Percentiles rank a stretch among this genome's conserved stretches.
phyloP scores from a whole-genome alignment of 2,888 invertebrate species.

The Thera obeliscata region DNA sequence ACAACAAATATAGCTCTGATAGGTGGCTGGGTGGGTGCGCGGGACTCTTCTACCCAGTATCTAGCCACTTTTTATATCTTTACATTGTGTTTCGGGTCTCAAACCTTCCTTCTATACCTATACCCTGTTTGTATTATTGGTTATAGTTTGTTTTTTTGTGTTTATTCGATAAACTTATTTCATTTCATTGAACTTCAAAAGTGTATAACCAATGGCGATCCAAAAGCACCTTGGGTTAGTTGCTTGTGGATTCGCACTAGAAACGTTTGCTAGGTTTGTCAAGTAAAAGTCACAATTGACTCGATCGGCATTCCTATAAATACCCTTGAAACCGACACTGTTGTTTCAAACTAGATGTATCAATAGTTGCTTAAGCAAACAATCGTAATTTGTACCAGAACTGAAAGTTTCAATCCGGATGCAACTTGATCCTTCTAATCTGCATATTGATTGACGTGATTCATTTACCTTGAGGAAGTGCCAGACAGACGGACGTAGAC shows the following conservation, averaged over 20 bases:
- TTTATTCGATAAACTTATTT: no score
- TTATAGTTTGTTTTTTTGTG: no score
- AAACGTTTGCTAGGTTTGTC: conserved; percentile 3
- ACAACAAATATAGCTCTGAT: no score
- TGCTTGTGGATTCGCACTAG: not conserved
- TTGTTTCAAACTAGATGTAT: no score
- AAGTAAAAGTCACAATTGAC: conserved; percentile 8
- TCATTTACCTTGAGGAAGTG: conserved; percentile 41
- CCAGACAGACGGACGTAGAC: conserved; percentile 32
- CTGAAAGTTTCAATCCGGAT: conserved; percentile 19
- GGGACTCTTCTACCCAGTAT: no score
- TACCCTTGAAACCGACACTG: conserved; percentile 15
- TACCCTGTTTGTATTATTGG: no score
- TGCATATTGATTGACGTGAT: conserved; percentile 41
- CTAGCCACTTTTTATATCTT: no score
- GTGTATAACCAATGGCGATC: not conserved
- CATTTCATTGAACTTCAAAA: no score
- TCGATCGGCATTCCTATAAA: conserved; percentile 9
- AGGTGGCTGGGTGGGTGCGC: no score
- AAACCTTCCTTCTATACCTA: no score
- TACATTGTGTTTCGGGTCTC: no score
- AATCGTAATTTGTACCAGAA: not conserved
- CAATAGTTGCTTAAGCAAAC: no score
- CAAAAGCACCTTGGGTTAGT: not conserved
- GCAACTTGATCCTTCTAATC: conserved; percentile 30